These are phyloP conservation scores for Aspidapion aeneum DNA, from an alignment of 2,888 invertebrate genomes.

Conservation along the genomic window DNA sequence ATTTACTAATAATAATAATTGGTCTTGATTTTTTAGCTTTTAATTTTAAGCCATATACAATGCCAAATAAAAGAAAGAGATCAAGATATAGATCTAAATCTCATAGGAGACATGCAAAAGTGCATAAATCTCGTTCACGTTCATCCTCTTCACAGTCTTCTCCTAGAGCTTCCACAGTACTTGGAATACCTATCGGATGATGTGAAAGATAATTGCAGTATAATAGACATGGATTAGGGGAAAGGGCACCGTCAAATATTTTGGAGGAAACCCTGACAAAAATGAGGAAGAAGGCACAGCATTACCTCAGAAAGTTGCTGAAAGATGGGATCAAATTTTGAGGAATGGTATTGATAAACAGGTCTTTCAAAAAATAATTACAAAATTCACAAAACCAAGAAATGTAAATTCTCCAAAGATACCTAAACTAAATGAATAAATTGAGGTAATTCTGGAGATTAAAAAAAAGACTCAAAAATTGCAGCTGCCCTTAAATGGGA, in stretches of 20 bases:
- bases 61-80: too few species aligned
- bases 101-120: not conserved
- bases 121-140: too few species aligned
- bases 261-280: not conserved
- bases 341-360: not conserved
- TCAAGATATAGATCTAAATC: too few species aligned
- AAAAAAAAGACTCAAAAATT: not conserved
- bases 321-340: not conserved
- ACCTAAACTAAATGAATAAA: not conserved
- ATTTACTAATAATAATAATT: too few species aligned
- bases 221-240: not conserved
- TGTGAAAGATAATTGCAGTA: too few species aligned
- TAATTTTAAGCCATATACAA: too few species aligned
- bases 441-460: not conserved
- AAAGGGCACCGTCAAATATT: not conserved
- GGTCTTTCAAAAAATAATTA: not conserved
- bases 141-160: not conserved
- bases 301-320: not conserved
- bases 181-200: too few species aligned
- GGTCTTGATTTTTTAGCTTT: too few species aligned
- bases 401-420: not conserved
- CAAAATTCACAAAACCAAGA: not conserved
- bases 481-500: not conserved
- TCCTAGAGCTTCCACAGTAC: too few species aligned
- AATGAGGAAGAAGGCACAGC: not conserved